These are phyloP conservation scores for Euspilapteryx auroguttella DNA, from an alignment of 2,888 invertebrate species.

Conservation along the genomic window DNA sequence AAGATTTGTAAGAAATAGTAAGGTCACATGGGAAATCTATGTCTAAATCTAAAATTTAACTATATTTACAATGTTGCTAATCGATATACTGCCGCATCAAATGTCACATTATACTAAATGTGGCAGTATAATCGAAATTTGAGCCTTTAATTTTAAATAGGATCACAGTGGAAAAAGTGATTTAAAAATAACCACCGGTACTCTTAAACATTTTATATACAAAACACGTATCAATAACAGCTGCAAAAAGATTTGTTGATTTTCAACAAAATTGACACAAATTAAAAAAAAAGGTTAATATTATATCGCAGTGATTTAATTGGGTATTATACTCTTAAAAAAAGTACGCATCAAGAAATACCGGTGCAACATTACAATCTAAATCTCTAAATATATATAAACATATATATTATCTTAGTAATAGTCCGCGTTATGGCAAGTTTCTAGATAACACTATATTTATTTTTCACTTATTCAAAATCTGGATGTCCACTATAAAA, in stretches of 20 bases:
- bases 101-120: no score
- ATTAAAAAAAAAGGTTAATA: no score
- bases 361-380: conserved; percentile 15
- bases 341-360: neutral
- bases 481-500: conserved; percentile 31
- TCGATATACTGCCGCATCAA: conserved; percentile 15
- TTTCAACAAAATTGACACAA: no score
- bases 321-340: no score
- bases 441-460: conserved; percentile 47
- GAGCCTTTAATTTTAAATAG: conserved; percentile 55
- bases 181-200: conserved; percentile 28
- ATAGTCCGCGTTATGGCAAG: conserved; percentile 58
- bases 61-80: conserved; percentile 40
- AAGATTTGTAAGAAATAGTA: conserved; percentile 36
- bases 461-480: no score
- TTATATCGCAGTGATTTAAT: no score
- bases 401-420: conserved; percentile 26
- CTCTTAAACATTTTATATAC: conserved; percentile 1
- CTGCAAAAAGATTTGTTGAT: no score
- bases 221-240: no score
- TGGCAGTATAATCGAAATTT: conserved; percentile 47
- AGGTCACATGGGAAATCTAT: conserved; percentile 52
- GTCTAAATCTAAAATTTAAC: conserved; percentile 27
- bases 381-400: conserved; percentile 23
- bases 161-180: conserved; percentile 62